These are phyloP conservation scores for Conomelus anceps DNA, from an alignment of 2,888 invertebrate species.

Conservation along the genomic window DNA sequence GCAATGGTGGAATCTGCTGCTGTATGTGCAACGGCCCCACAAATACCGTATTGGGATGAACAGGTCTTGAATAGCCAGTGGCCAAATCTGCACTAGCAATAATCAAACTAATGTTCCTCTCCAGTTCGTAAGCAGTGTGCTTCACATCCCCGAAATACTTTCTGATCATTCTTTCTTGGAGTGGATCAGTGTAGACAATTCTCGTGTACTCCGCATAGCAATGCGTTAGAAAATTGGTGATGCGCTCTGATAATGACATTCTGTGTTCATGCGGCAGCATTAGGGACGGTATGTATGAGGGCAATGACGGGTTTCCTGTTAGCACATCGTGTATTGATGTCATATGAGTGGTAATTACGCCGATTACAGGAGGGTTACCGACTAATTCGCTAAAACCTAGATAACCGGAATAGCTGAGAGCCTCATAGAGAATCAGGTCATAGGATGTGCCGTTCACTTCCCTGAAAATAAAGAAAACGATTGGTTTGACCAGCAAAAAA, in stretches of 20 bases:
- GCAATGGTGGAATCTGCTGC: constrained; percentile 34
- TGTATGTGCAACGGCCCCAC: constrained; percentile 41
- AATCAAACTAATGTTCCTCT: constrained; percentile 36
- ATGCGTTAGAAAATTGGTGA: constrained; percentile 7
- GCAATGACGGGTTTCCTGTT: constrained; percentile 5
- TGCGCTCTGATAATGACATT: constrained; percentile 20
- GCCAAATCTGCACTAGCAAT: constrained; percentile 38
- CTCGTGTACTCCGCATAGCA: neutral
- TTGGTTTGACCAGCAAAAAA: neutral
- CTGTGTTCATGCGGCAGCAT: neutral
- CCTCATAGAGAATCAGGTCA: neutral
- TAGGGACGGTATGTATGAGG: constrained; percentile 12
- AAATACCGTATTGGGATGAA: constrained; percentile 41
- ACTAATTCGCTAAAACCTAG: neutral
- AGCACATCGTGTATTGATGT: neutral
- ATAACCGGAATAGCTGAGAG: neutral
- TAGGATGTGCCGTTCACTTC: neutral
- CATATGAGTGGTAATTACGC: neutral
- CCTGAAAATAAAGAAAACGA: neutral
- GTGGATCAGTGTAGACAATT: neutral
- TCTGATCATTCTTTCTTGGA: constrained; percentile 15
- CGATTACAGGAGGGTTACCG: neutral
- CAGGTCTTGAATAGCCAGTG: constrained; percentile 37
- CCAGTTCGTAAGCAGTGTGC: constrained; percentile 10
- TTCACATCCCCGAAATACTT: constrained; percentile 18